These are phyloP conservation scores for Monochamus saltuarius DNA, from an alignment of 1,140 invertebrate genomes.

Conservation along the genomic window DNA sequence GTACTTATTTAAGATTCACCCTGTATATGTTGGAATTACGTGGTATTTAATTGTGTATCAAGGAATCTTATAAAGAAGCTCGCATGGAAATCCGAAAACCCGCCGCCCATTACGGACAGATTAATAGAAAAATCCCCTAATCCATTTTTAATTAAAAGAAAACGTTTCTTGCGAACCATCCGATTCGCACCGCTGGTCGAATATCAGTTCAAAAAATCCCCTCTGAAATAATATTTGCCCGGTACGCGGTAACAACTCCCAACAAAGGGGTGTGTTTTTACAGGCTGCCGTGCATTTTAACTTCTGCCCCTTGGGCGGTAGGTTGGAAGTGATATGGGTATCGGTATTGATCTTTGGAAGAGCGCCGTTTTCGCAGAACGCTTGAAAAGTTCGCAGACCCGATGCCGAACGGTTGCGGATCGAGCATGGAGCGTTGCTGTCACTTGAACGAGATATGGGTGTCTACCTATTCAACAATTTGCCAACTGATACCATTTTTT, in stretches of 20 bases:
- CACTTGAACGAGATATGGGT: no score
- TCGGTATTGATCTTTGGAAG: constrained; percentile 1
- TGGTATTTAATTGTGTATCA: no score
- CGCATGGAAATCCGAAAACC: no score
- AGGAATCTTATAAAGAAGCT: no score
- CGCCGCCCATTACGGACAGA: no score
- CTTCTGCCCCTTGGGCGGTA: constrained; percentile 4
- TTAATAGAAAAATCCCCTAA: constrained; percentile 2
- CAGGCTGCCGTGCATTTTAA: constrained; percentile 16
- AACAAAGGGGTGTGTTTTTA: constrained; percentile 26
- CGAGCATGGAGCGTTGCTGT: constrained; percentile 5
- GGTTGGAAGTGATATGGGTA: constrained; percentile 9
- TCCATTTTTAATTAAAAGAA: constrained; percentile 17
- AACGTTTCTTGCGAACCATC: not conserved
- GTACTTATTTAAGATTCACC: no score
- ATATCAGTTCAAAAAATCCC: constrained; percentile 12
- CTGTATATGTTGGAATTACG: no score
- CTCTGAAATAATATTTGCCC: constrained; percentile 26
- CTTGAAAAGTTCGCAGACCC: no score
- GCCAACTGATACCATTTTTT: no score
- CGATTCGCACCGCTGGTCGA: not conserved
- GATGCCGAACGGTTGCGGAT: not conserved
- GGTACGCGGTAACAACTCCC: constrained; percentile 22
- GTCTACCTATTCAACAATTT: no score
- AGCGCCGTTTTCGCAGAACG: no score